Evolutionary conservation across 2,797 vertebrate species (phyloP).

Genomic region (Pseudocheirus occidentalis): DNA sequence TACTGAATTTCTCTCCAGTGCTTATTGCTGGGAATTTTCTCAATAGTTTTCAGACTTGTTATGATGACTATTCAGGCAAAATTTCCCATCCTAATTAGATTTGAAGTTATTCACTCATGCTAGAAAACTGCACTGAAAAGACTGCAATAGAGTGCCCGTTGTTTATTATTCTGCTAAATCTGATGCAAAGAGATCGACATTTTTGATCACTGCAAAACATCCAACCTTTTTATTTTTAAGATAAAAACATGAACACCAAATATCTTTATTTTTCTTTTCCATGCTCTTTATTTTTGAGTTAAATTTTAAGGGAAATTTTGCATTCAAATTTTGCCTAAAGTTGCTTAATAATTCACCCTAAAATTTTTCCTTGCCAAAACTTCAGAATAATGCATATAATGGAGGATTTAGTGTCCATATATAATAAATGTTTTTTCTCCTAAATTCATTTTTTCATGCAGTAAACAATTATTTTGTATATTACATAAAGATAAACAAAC

Average conservation of each 20-base stretch:
- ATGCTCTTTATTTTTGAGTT: conserved; percentile 12
- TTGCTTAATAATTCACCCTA: conserved; percentile 35
- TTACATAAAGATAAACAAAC: not conserved
- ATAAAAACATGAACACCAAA: conserved; percentile 22
- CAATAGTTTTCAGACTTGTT: conserved; percentile 65
- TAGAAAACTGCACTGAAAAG: conserved; percentile 54
- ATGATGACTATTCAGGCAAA: conserved; percentile 57
- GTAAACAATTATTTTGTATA: not conserved
- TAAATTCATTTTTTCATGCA: not conserved
- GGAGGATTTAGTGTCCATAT: not conserved
- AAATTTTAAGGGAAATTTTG: conserved; percentile 23
- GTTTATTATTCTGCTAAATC: conserved; percentile 58
- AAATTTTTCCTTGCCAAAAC: conserved; percentile 27
- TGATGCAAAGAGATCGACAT: conserved; percentile 18
- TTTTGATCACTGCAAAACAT: not conserved
- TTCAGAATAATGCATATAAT: conserved; percentile 28
- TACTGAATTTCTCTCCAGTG: conserved; percentile 42
- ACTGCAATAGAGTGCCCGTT: conserved; percentile 23
- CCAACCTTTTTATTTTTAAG: not conserved
- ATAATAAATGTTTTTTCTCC: conserved; percentile 15
- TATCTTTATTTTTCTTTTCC: conserved; percentile 29
- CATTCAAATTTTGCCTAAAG: conserved; percentile 19
- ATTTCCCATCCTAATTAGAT: conserved; percentile 72
- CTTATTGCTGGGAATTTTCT: conserved; percentile 51
- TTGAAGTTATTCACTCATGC: conserved; percentile 62